Evolutionary conservation across 1,140 invertebrate genomes (phyloP).

Genomic region (Riptortus pedestris): DNA sequence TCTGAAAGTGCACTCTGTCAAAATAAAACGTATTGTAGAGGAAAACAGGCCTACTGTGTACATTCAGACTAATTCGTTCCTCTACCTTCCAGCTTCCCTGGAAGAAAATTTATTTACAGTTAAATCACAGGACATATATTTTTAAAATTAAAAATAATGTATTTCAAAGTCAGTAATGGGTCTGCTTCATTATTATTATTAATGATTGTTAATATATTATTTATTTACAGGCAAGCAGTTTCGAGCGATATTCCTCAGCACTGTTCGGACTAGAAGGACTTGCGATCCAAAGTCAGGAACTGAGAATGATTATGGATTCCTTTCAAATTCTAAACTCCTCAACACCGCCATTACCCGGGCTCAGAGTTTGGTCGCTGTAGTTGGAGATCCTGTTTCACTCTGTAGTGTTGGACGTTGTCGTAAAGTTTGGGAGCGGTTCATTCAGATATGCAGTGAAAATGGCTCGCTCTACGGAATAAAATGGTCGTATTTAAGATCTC

Average conservation of each 20-base stretch:
- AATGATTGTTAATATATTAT: not conserved
- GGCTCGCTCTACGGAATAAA: constrained; percentile 67
- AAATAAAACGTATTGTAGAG: no score
- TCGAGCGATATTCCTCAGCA: constrained; percentile 71
- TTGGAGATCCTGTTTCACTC: constrained; percentile 76
- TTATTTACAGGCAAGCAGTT: constrained; percentile 62
- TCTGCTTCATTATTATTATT: not conserved
- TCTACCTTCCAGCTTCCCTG: no score
- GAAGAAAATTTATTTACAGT: no score
- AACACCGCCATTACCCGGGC: constrained; percentile 81
- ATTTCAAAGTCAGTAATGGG: no score
- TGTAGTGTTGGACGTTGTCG: constrained; percentile 74
- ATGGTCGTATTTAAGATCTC: constrained; percentile 51
- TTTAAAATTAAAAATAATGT: no score
- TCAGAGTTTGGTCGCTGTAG: constrained; percentile 74
- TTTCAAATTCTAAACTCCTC: constrained; percentile 72
- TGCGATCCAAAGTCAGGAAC: constrained; percentile 48
- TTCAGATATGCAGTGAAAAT: constrained; percentile 60
- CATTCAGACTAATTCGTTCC: no score
- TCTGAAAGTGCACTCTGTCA: no score
- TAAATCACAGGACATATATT: no score
- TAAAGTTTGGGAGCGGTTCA: constrained; percentile 69
- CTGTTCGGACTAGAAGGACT: constrained; percentile 65
- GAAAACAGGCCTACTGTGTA: no score
- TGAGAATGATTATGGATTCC: constrained; percentile 69